Evolutionary conservation across 2,797 vertebrate genomes (phyloP), one percentile per base, ranked within the genome.

Genomic region (Acanthiza pusilla): DNA sequence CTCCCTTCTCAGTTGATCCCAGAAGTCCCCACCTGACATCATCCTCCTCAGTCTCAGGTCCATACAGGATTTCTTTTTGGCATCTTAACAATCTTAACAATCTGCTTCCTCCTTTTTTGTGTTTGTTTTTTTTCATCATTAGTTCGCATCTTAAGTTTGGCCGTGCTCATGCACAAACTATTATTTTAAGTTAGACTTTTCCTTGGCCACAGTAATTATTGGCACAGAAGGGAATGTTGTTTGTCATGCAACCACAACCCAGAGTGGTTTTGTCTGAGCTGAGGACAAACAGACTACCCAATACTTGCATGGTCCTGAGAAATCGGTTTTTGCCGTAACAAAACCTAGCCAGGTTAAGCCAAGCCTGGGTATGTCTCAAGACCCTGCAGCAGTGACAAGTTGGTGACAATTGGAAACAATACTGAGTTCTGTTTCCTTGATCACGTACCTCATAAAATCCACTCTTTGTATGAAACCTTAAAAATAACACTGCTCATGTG

Each of bases 1-100:
- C 7, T 55, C 2, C 20, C 4, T 18, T 18, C 27, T 43, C 27
- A 63, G 16, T 5, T 2, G 0, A 7, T 5, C 45, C 9, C 21
- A 43, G 5, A 30, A 55, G 3, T 11, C 11, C 6, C 9, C 1
- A 2, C 5, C 3, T 1, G 12, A 25, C 10, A 27, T 17, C 14
- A 66, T 72, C 11, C 11, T 73, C 26, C 32, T 58, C 36, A 26
- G 18, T 23, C 27, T 8, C 48, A 6, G 7, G 3, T 36, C 32
- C 0, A 0, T 3, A 23, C 0, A 3, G 11, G 5, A 8, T 38
- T 88, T 15, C 4, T 17, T 70, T 70, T 30, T 38, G 1, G 2
- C 16, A 5, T 48, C 36, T 36, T 36, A 36, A 36, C 36, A 81
- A 16, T 45, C 40, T 67, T 60, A 40, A 47, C 0, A 4, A 23